Evolutionary conservation across 2,888 invertebrate genomes (phyloP), one percentile per base, ranked within the genome.

Genomic region (Tryphoninae sp.): DNA sequence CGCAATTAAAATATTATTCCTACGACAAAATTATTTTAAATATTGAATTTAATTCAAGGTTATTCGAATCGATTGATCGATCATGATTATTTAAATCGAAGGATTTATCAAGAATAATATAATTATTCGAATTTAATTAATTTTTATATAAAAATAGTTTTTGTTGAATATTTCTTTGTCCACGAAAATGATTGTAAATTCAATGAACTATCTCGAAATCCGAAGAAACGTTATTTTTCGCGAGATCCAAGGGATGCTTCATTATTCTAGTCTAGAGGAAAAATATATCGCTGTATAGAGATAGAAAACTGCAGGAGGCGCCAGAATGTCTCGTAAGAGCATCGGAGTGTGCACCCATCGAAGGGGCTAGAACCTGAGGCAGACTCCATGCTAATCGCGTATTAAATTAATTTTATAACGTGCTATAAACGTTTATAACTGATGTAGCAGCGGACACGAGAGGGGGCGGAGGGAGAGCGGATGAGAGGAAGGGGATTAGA

Each of bases 351-450:
- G 51, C 19, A 40, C 40, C 33, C 33, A 33, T 33, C 33, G 33
- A 33, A 4, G 65, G 13, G 61, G 49, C 26, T n/a, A 13, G 65
- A 65, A 22, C 55, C n/a, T 16, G 58, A 61, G 33, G 55, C 75
- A 71, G 64, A 67, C 77, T 80, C 80, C 83, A 85, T 87, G 87
- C 89, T 91, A 90, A 91, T 91, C 89, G 90, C 87, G 88, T 90
- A 89, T 92, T 90, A 91, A 92, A 91, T 91, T 89, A 89, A 89
- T 88, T 91, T 91, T 90, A 91, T 89, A 89, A 87, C 87, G 86
- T 85, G 86, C 84, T 89, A 89, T 90, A 90, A 91, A 90, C 89
- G 87, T 91, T 90, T 90, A 90, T 89, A 89, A 88, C 86, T 62
- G 72, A 72, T 33, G 23, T 53, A 62, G 68, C 33, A 45, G 61